A percentile compares a stretch with the other conserved stretches of the same genome.
Evolutionary conservation across 1,140 invertebrate species (phyloP).

Genomic region (Drosophila subobscura): DNA sequence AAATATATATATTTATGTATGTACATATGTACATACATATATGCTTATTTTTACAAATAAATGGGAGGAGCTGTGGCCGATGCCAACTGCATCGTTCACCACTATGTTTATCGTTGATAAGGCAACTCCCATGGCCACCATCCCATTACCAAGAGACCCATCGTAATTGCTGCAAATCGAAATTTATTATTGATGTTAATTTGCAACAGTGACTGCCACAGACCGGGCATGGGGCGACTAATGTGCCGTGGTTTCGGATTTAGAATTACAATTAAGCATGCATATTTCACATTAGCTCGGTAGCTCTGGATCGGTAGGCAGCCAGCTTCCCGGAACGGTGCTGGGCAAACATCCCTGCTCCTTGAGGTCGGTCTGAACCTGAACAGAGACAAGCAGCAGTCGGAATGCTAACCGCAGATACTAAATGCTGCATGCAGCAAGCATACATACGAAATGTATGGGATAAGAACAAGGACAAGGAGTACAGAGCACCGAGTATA

Average conservation of each 20-base stretch:
- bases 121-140: constrained; percentile 1
- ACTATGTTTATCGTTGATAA: no score
- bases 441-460: not conserved
- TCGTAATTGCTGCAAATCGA: constrained; percentile 71
- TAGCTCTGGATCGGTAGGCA: constrained; percentile 11
- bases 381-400: constrained; percentile 7
- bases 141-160: constrained; percentile 16
- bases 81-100: constrained; percentile 20
- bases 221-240: constrained; percentile 24
- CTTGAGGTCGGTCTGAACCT: no score
- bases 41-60: not conserved
- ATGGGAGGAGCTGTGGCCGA: constrained; percentile 39
- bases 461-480: not conserved
- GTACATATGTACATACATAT: not conserved
- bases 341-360: no score
- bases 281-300: constrained; percentile 53
- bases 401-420: constrained; percentile 47
- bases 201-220: constrained; percentile 49
- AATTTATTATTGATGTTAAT: constrained; percentile 82
- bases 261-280: constrained; percentile 58
- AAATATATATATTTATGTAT: constrained; percentile 12
- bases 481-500: no score
- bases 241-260: constrained; percentile 52
- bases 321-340: constrained; percentile 2
- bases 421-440: constrained; percentile 22